Evolutionary conservation across 2,113 vertebrate genomes (phyloP).

Genomic region (Prietella phreatophila): DNA sequence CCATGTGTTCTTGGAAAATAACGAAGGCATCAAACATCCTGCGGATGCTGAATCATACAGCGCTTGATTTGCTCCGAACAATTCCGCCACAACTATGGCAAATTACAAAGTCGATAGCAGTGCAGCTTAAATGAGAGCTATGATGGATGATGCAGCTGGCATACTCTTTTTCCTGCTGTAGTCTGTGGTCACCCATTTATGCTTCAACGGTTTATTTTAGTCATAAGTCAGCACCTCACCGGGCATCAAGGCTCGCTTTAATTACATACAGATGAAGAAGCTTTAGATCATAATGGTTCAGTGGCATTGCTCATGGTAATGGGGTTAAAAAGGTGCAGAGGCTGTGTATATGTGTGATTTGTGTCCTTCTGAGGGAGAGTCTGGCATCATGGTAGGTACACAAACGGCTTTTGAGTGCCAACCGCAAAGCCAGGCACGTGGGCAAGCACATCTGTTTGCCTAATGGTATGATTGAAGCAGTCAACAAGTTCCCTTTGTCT

Average conservation of each 20-base stretch:
- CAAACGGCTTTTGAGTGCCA: background rate
- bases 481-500: conserved; percentile 11
- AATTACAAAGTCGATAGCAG: conserved; percentile 37
- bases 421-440: conserved; percentile 13
- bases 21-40: conserved; percentile 29
- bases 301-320: conserved; percentile 5
- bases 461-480: conserved; percentile 23
- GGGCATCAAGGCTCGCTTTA: conserved; percentile 25
- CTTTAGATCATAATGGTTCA: conserved; percentile 19
- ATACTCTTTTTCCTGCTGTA: conserved; percentile 25
- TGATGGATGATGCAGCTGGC: conserved; percentile 46
- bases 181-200: conserved; percentile 42
- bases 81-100: conserved; percentile 1
- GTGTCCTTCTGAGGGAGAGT: conserved; percentile 14
- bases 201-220: conserved; percentile 45
- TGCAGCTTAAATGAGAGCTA: conserved; percentile 23
- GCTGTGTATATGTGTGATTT: conserved; percentile 35
- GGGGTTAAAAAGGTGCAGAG: conserved; percentile 21
- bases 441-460: conserved; percentile 23
- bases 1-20: conserved; percentile 21
- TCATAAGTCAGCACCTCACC: conserved; percentile 49
- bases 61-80: background rate
- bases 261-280: conserved; percentile 43
- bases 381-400: conserved; percentile 7
- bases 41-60: conserved; percentile 29